Evolutionary conservation across 2,888 invertebrate genomes (phyloP), one percentile per base, ranked within the genome.

Genomic region (Mactromeris polynyma): DNA sequence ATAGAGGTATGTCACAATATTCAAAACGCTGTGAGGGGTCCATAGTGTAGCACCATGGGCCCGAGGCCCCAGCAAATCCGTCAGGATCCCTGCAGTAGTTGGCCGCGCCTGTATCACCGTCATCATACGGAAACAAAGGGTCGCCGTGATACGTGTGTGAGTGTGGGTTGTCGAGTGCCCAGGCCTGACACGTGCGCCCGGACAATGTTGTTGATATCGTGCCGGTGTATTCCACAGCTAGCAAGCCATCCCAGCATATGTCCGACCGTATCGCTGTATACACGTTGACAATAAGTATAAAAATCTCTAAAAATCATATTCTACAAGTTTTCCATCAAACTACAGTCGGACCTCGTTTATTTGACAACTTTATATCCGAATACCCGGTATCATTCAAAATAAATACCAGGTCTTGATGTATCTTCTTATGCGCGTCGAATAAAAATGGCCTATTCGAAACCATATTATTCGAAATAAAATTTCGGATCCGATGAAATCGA

Each of bases 11-110:
- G 40, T 78, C 54, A 73, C 90, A 90, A 21, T 38, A 79, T 19
- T 90, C 88, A 78, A 58, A 86, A 6, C 79, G 33, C 1, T 58
- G 38, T 0, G 46, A 36, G 26, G 88, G 88, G 51, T 90, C 85
- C 86, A 88, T 90, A 6, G 90, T 90, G 54, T 86, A 87, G 51
- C 90, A 90, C 84, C 84, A 90, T 0, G 90, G 82, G 6, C 86
- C 88, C 11, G 11, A 19, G 40, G 81, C 42, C n/a, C 81, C 85
- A 2, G 80, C 54, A 46, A 19, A n/a, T 3, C 89, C 89, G 31
- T 88, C 90, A 4, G 90, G 90, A 26, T 90, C 90, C 1, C 90
- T 81, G 42, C 90, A 90, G 64, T 85, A 90, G 81, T 90, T 90
- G 1, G 78, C 40, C 0, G 90, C 88, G 19, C 51, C 79, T 14